Conservation (phyloP, 2,797 vertebrate genomes). For the Bradypus variegatus region DNA sequence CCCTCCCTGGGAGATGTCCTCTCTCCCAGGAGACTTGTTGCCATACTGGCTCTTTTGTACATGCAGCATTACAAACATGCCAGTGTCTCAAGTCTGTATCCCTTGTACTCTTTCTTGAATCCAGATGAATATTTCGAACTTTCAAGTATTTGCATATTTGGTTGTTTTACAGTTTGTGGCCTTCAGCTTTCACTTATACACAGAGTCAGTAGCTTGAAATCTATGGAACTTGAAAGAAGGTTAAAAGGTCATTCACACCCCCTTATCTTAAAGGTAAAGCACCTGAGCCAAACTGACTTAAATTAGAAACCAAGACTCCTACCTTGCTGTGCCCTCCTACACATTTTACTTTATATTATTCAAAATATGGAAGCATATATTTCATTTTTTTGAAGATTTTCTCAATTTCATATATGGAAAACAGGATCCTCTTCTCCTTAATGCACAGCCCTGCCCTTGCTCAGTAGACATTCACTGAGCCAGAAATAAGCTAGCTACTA, state of each 20-base stretch:
- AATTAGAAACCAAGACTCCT: background rate
- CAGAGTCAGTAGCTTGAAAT: slow-evolving; percentile 3
- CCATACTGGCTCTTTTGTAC: background rate
- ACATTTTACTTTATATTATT: background rate
- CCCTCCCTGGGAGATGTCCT: background rate
- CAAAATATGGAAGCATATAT: background rate
- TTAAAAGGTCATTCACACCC: background rate
- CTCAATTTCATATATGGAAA: background rate
- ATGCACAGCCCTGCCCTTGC: background rate
- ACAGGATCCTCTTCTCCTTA: background rate
- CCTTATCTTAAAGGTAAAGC: background rate
- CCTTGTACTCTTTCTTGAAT: background rate
- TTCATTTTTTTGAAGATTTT: slow-evolving; percentile 23
- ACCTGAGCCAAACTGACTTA: background rate
- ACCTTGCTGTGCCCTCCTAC: background rate
- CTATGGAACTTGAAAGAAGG: slow-evolving; percentile 11
- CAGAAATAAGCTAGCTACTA: background rate
- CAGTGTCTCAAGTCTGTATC: background rate
- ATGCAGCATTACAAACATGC: background rate
- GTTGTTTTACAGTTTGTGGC: background rate
- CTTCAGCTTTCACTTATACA: background rate
- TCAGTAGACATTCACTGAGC: background rate
- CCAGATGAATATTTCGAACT: background rate
- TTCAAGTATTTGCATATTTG: background rate
- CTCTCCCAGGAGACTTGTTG: background rate